Conservation (phyloP, 2,113 vertebrate genomes). For the Anser cygnoides region DNA sequence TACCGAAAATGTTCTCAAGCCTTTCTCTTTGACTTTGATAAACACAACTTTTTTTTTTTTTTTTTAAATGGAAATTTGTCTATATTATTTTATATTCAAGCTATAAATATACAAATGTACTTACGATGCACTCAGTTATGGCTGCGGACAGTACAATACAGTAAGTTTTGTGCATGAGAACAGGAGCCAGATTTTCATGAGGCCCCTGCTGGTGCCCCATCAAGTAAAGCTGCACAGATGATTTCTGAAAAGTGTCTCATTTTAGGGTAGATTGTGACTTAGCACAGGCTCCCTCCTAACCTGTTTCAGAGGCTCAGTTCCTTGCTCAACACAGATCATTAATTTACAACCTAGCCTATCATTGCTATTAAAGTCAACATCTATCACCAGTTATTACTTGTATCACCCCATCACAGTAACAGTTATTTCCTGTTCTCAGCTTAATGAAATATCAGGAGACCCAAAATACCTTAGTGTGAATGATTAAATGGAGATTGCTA, state of each 20-base stretch:
- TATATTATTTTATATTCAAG: not conserved
- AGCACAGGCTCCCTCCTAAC: not conserved
- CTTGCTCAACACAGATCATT: not conserved
- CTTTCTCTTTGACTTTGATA: not conserved
- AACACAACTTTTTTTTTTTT: not conserved
- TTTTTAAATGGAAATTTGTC: too few species aligned
- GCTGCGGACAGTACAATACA: not conserved
- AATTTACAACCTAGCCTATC: not conserved
- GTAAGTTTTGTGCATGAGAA: not conserved
- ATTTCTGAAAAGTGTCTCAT: slow-evolving; percentile 2
- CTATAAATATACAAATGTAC: not conserved
- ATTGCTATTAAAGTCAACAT: not conserved
- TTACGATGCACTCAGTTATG: not conserved
- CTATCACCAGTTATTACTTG: not conserved
- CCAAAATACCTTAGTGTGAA: not conserved
- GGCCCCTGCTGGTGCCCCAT: not conserved
- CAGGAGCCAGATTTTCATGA: not conserved
- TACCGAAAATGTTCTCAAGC: not conserved
- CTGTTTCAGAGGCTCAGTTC: not conserved
- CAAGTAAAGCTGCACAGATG: not conserved
- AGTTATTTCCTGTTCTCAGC: not conserved
- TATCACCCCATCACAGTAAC: not conserved
- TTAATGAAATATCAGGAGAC: not conserved
- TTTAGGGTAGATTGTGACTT: not conserved
- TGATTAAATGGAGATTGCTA: not conserved